Evolutionary conservation across 2,113 vertebrate genomes (phyloP).

Genomic region (Anthoscopus minutus): DNA sequence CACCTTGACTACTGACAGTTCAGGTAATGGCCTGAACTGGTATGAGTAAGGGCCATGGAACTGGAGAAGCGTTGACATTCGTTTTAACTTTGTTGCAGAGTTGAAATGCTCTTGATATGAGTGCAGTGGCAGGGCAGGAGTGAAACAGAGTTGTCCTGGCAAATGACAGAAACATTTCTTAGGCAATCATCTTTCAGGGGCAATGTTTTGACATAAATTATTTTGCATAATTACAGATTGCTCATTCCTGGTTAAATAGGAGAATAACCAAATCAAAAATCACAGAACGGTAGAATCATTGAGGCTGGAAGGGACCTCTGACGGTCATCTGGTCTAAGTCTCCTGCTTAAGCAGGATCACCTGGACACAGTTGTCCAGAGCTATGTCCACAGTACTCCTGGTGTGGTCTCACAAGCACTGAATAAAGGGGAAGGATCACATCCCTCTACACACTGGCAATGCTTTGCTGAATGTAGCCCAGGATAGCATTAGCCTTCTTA

Average conservation of each 20-base stretch:
- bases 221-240: not conserved
- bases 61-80: not conserved
- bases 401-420: not conserved
- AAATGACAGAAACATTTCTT: not conserved
- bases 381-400: not conserved
- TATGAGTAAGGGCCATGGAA: not conserved
- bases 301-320: not conserved
- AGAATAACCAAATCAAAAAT: not conserved
- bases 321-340: not conserved
- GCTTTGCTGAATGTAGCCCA: not conserved
- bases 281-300: not conserved
- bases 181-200: fast-evolving
- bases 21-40: not conserved
- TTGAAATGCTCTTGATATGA: not conserved
- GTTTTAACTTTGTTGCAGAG: not conserved
- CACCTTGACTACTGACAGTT: not conserved
- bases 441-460: not conserved
- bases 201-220: not conserved
- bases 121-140: not conserved
- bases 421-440: not conserved
- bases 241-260: not conserved
- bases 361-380: not conserved
- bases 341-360: not conserved
- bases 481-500: not conserved
- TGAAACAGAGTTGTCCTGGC: not conserved